Conservation (phyloP, 2,797 vertebrate genomes). For the Carcharodon carcharias region DNA sequence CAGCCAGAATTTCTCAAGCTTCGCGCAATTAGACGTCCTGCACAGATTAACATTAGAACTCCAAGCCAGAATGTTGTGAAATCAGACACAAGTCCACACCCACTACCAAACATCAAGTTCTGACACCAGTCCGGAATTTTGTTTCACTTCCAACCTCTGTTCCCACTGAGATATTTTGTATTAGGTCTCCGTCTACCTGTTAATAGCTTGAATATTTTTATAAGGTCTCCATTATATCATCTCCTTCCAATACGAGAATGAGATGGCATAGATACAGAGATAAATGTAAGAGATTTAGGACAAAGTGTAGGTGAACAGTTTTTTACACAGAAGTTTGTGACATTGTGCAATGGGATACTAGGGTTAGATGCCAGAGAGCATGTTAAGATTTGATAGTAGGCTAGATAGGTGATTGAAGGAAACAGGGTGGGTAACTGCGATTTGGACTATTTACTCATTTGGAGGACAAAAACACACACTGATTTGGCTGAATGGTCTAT, state of each 20-base stretch:
- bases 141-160: not conserved
- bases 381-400: not conserved
- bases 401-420: not conserved
- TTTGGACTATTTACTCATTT: too few species aligned
- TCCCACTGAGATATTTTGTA: not conserved
- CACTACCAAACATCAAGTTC: not conserved
- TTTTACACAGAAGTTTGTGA: not conserved
- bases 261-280: too few species aligned
- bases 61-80: not conserved
- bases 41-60: not conserved
- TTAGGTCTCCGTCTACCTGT: not conserved
- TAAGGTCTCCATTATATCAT: too few species aligned
- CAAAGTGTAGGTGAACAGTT: too few species aligned
- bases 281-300: too few species aligned
- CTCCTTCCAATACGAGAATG: too few species aligned
- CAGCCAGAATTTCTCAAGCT: not conserved
- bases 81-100: too few species aligned
- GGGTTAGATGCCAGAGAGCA: not conserved
- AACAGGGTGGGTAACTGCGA: too few species aligned
- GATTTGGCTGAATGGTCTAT: too few species aligned
- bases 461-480: too few species aligned
- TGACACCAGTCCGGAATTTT: not conserved
- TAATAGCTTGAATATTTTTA: not conserved
- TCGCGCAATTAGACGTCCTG: not conserved
- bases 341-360: not conserved